Percentiles rank a stretch among this genome's conserved stretches.
Evolutionary conservation across 2,888 invertebrate species (phyloP).

Genomic region (Anaspis maculata): DNA sequence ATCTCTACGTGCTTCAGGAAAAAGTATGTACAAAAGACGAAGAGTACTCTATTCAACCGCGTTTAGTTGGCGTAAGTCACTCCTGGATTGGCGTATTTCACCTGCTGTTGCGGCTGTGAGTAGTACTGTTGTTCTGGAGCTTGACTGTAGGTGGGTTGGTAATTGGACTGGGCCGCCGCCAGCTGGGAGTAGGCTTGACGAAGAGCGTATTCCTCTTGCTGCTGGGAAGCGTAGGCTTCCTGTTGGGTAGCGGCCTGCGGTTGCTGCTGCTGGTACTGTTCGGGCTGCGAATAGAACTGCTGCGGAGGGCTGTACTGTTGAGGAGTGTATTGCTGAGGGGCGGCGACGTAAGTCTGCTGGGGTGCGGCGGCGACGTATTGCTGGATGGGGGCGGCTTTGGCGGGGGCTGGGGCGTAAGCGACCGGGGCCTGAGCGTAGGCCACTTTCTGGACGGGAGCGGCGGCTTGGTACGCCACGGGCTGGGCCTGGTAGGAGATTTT

Average conservation of each 20-base stretch:
- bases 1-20: no score
- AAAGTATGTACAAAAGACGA: slow-evolving; percentile 11
- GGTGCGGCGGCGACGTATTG: slow-evolving; percentile 10
- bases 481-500: slow-evolving; percentile 13
- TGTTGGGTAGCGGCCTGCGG: slow-evolving; percentile 13
- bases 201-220: no score
- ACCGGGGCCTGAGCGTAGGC: slow-evolving; percentile 4
- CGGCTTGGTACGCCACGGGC: slow-evolving; percentile 14
- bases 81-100: slow-evolving; percentile 19
- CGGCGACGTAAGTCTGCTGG: slow-evolving; percentile 9
- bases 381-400: slow-evolving; percentile 11
- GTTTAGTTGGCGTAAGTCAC: slow-evolving; percentile 20
- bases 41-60: no score
- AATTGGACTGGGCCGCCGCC: slow-evolving; percentile 13
- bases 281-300: no score
- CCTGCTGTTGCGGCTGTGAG: slow-evolving; percentile 14
- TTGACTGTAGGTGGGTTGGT: slow-evolving; percentile 19
- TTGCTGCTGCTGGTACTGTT: no score
- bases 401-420: slow-evolving; percentile 12
- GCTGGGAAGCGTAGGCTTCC: slow-evolving; percentile 11
- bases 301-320: no score
- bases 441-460: slow-evolving; percentile 9
- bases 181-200: slow-evolving; percentile 11
- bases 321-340: slow-evolving; percentile 9
- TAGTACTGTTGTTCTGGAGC: slow-evolving; percentile 24